Conservation (phyloP, 2,113 vertebrate species). For the Corapipo altera region DNA sequence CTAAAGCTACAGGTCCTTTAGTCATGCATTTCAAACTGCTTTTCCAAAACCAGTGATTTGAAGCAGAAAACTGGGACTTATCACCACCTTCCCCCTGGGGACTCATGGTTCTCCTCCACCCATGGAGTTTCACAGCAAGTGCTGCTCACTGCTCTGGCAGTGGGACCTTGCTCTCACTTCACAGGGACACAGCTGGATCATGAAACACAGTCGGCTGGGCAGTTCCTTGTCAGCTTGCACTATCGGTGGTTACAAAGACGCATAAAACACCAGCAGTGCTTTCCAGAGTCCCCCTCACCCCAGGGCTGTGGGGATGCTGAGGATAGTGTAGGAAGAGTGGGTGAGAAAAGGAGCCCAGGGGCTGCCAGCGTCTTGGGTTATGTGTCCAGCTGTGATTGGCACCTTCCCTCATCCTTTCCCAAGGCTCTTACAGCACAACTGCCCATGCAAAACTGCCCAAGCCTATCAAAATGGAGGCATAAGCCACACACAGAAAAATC, state of each 20-base stretch:
- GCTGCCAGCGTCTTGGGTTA: not conserved
- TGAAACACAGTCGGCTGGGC: not conserved
- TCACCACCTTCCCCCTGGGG: not conserved
- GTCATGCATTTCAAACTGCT: not conserved
- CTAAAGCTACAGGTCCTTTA: not conserved
- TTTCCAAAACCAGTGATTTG: not conserved
- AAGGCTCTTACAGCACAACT: not conserved
- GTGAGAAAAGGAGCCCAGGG: not conserved
- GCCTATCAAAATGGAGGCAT: not conserved
- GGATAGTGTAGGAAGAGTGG: not conserved
- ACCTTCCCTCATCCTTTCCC: not conserved
- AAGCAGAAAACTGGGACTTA: not conserved
- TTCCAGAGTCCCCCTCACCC: rapidly evolving
- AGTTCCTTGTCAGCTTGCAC: not conserved
- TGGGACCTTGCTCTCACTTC: not conserved
- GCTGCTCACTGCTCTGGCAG: not conserved
- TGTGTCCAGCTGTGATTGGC: not conserved
- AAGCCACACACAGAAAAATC: not conserved
- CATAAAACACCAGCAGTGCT: not conserved
- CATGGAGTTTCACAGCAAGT: not conserved
- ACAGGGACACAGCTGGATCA: not conserved
- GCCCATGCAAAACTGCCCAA: not conserved
- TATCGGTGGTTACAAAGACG: not conserved
- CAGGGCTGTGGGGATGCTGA: not conserved
- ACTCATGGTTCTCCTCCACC: rapidly evolving